These are phyloP conservation scores for Ophiodon elongatus DNA, from an alignment of 2,113 vertebrate genomes.

Conservation along the genomic window DNA sequence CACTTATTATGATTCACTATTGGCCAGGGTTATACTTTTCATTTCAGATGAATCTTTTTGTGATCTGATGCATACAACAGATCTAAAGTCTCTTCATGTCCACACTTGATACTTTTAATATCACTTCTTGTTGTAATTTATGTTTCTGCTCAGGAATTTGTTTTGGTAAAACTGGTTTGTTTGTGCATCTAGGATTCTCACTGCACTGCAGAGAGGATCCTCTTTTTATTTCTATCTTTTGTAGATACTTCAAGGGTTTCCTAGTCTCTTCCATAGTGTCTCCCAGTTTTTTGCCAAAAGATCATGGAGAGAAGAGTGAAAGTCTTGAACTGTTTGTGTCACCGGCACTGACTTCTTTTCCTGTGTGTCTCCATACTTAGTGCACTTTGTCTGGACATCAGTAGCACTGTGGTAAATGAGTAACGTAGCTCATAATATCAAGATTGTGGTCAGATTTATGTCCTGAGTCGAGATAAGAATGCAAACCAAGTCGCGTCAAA, in stretches of 20 bases:
- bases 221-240: too few relatives aligned
- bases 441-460: slow-evolving; percentile 25
- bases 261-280: not conserved
- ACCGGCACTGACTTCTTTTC: not conserved
- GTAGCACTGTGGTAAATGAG: slow-evolving; percentile 15
- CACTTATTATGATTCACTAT: not conserved
- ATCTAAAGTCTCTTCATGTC: not conserved
- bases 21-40: not conserved
- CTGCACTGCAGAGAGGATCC: not conserved
- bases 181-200: not conserved
- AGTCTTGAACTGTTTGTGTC: slow-evolving; percentile 23
- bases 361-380: not conserved
- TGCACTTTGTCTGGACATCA: not conserved
- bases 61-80: not conserved
- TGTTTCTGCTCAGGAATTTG: not conserved
- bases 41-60: not conserved
- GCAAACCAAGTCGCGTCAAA: not conserved
- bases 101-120: not conserved
- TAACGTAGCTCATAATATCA: not conserved
- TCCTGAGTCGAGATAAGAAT: slow-evolving; percentile 18
- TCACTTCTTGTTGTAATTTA: not conserved
- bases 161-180: not conserved
- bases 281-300: slow-evolving; percentile 6
- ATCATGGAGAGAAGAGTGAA: not conserved
- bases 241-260: too few relatives aligned